These are phyloP conservation scores for Phyllostomus hastatus DNA, from an alignment of 2,113 vertebrate genomes.

Conservation along the genomic window DNA sequence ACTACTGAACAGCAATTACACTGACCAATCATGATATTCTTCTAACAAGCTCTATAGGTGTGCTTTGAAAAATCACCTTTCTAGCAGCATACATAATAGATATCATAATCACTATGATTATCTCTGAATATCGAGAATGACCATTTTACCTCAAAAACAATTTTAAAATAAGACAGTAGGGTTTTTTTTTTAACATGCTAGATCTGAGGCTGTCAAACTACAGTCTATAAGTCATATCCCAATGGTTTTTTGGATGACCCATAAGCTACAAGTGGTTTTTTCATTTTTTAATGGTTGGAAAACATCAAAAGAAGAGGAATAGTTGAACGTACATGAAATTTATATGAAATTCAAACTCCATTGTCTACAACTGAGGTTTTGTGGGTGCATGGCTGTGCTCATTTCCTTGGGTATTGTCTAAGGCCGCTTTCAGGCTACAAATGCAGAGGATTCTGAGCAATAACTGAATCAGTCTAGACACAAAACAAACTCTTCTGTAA, in stretches of 20 bases:
- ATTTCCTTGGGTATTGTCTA: fast-evolving
- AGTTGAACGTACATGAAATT: not conserved
- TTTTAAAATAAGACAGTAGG: not conserved
- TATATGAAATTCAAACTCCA: not conserved
- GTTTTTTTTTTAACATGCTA: not conserved
- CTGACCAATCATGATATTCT: not conserved
- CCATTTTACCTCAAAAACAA: not conserved
- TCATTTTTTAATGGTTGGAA: not conserved
- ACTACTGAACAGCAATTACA: fast-evolving
- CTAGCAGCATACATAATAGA: not conserved
- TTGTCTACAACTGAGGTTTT: not conserved
- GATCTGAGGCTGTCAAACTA: not conserved
- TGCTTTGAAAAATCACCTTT: not conserved
- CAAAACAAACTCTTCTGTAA: not conserved
- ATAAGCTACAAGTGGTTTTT: not conserved
- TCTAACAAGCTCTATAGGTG: not conserved
- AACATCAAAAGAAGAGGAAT: not conserved
- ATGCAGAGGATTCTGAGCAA: fast-evolving
- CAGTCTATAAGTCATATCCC: not conserved
- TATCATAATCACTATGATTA: not conserved
- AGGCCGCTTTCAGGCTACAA: not conserved
- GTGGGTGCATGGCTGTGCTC: fast-evolving
- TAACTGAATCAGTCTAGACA: not conserved
- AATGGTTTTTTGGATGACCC: not conserved
- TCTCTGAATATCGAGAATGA: not conserved